Base-by-base conservation (phyloP, 2,113 vertebrate species). In the Hiodon tergisus region DNA sequence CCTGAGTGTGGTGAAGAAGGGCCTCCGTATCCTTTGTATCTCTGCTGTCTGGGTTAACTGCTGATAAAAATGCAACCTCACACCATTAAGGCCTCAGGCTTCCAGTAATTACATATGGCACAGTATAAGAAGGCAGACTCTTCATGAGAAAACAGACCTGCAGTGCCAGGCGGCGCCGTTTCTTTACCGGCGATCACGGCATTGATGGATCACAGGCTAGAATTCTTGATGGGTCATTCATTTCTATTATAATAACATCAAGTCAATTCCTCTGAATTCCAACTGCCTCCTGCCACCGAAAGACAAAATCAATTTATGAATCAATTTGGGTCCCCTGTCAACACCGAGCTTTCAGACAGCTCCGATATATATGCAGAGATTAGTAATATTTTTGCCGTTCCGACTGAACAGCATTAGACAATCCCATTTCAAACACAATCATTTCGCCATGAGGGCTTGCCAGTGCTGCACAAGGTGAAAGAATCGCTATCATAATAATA, bases 231-330 rank as follows among this genome's bases (percentile, higher is more conserved):
- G 71, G 71, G 63, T 78, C 76, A 78, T 78, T 78, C 76, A 78
- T 78, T 93, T 93, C 89, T 89, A 85, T 92, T 91, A 93, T 92
- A 92, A 87, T 84, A 90, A 65, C 89, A 90, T 90, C 91, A 91
- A 91, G 90, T 82, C 86, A 89, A 91, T 91, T 92, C 90, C 90
- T 89, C 89, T 91, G 90, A 87, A 92, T 84, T 88, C 14, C 4
- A 84, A 87, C 86, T 89, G 89, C 87, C 88, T 90, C 87, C 82
- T 89, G 89, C 90, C 85, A 88, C 88, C 91, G 90, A 91, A 85
- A 93, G 91, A 90, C 89, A 89, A 91, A 91, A 93, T 92, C 90
- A 92, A 92, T 92, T 87, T 90, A 87, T 84, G 88, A 87, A 89
- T 92, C 83, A 83, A 86, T 90, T 89, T 90, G 87, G 90, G 87